Percentiles rank a stretch among this genome's conserved stretches.
phyloP scores from a whole-genome alignment of 2,113 vertebrate species.

The Cryptomyrus ogoouensis region DNA sequence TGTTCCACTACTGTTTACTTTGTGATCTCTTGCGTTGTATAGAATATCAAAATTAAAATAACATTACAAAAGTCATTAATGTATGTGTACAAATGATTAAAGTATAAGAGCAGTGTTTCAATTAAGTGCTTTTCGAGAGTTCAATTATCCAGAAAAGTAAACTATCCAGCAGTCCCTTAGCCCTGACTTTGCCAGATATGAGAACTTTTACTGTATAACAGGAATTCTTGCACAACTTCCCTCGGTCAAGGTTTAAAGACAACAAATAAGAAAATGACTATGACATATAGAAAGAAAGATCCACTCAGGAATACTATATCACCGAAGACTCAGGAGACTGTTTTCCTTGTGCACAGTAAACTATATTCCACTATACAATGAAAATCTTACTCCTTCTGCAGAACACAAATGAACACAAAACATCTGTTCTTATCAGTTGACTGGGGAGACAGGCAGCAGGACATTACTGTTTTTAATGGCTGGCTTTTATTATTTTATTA shows the following conservation, averaged over 20 bases:
- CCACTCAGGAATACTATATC: neutral
- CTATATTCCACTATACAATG: neutral
- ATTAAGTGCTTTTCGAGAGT: neutral
- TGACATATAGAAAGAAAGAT: neutral
- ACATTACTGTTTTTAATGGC: neutral
- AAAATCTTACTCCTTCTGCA: neutral
- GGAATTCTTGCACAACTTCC: neutral
- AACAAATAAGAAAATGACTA: neutral
- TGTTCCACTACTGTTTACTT: neutral
- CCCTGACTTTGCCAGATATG: neutral
- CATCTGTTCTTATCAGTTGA: neutral
- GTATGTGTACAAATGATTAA: neutral
- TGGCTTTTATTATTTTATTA: neutral
- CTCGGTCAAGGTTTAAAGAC: neutral
- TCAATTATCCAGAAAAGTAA: neutral
- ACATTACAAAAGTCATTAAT: neutral
- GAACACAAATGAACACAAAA: neutral
- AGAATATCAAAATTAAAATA: neutral
- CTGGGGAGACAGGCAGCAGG: neutral
- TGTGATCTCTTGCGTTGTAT: neutral
- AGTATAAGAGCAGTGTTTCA: neutral
- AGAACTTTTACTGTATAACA: neutral
- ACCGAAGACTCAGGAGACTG: neutral
- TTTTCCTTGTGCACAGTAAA: neutral
- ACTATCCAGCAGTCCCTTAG: neutral